Percentiles rank a stretch among this genome's conserved stretches.
phyloP scores from a whole-genome alignment of 2,797 vertebrate genomes.

The Esox masquinongy region DNA sequence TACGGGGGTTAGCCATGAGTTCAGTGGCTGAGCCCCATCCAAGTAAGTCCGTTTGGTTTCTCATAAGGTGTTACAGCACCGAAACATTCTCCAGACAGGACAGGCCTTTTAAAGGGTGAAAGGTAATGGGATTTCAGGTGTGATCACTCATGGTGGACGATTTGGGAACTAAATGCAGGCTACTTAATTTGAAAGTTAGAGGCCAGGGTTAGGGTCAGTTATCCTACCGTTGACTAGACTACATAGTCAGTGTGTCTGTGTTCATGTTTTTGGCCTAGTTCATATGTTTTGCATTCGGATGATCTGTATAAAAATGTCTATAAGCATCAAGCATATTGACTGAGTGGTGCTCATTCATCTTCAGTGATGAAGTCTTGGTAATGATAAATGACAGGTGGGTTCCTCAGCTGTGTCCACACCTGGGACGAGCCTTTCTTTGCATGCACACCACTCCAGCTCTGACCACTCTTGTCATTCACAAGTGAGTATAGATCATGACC shows the following conservation, averaged over 20 bases:
- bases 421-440: background rate
- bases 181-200: slow-evolving; percentile 15
- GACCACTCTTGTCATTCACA: slow-evolving; percentile 9
- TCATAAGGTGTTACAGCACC: background rate
- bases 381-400: background rate
- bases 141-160: slow-evolving; percentile 2
- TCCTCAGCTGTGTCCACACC: background rate
- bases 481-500: slow-evolving; percentile 2
- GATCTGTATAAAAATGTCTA: background rate
- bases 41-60: background rate
- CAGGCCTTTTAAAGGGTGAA: background rate
- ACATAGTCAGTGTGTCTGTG: background rate
- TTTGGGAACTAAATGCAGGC: slow-evolving; percentile 18
- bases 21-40: background rate
- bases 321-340: background rate
- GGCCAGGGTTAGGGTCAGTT: background rate
- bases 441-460: background rate
- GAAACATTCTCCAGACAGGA: background rate
- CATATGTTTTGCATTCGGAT: background rate
- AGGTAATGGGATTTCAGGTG: background rate
- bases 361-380: background rate
- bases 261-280: background rate
- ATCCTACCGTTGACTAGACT: background rate
- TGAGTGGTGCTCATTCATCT: background rate
- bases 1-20: slow-evolving; percentile 11